Base-by-base conservation (phyloP, 2,113 vertebrate species). In the Heliornis fulica region DNA sequence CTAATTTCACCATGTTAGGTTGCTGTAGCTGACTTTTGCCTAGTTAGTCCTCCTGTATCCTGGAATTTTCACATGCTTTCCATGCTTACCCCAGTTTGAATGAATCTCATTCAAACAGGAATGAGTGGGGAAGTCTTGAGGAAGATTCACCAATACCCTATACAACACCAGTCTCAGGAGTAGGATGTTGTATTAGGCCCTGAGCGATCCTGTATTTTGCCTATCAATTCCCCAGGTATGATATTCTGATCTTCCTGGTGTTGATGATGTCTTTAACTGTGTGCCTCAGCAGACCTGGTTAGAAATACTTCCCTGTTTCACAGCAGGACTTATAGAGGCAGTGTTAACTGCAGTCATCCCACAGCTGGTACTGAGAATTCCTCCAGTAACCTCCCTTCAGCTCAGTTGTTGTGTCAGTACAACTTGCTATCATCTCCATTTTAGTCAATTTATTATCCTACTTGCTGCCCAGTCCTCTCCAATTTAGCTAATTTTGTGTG, bases 351-450 rank as follows among this genome's bases (percentile, higher is more conserved):
- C 80, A 79, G 10, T 20, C 87, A 85, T 83, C 70, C 91, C 87
- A 80, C 9, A 1, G 82, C 93, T 80, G 81, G 91, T 89, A 74
- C 0, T 45, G 87, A 95, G 94, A 96, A 93, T 94, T 96, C 95
- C 91, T 96, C 23, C 84, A 90, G 96, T 57, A 86, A 89, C 87
- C 85, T 95, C 94, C 94, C 94, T 88, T 82, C 74, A 28, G 36
- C 31, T 80, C 84, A 14, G 75, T 65, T 72, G 28, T 80, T 93
- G 86, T 82, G 34, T 77, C 87, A 90, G 82, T 88, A n/a, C 87
- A 93, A 36, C 11, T 17, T 65, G 70, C 79, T 89, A 19, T 89
- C 87, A 46, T 85, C 87, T 83, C 70, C 81, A 76, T 41, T 95
- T 69, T 50, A 85, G 53, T 74, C 66, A 12, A 57, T 96, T 87